Conservation (phyloP, 1,140 invertebrate genomes). For the Gryllus bimaculatus region DNA sequence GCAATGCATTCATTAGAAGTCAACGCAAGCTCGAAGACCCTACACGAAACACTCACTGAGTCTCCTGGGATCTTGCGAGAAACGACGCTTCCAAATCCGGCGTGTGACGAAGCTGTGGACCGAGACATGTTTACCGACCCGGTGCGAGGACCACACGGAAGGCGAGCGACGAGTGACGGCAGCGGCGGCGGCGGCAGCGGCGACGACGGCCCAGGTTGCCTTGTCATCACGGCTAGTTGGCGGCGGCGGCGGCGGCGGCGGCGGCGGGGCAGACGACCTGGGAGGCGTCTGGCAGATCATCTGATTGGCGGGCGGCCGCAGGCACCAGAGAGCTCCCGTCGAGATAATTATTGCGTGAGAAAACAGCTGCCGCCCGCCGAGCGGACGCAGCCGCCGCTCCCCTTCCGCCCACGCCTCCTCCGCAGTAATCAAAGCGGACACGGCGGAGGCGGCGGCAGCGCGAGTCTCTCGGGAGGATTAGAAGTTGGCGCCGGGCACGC, state of each 20-base stretch:
- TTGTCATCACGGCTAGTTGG: constrained; percentile 9
- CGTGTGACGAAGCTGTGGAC: not conserved
- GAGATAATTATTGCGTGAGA: constrained; percentile 17
- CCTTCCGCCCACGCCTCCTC: not conserved
- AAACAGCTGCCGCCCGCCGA: constrained; percentile 16
- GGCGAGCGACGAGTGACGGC: not conserved
- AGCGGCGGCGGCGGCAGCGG: too few species aligned
- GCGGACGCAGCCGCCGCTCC: not conserved
- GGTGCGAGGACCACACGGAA: not conserved
- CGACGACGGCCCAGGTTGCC: not conserved
- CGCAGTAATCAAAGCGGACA: constrained; percentile 16
- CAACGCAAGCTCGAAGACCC: too few species aligned
- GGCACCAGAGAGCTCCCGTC: not conserved
- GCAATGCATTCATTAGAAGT: too few species aligned
- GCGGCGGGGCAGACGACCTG: not conserved
- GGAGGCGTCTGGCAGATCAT: not conserved
- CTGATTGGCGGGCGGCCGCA: not conserved
- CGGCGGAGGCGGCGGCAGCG: not conserved
- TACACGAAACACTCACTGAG: too few species aligned
- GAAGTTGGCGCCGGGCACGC: too few species aligned
- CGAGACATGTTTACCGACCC: not conserved
- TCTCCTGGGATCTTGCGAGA: too few species aligned
- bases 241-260: too few species aligned
- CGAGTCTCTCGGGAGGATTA: too few species aligned
- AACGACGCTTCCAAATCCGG: not conserved